Base-by-base conservation (phyloP, 1,140 invertebrate genomes). In the Drosophila bifasciata region DNA sequence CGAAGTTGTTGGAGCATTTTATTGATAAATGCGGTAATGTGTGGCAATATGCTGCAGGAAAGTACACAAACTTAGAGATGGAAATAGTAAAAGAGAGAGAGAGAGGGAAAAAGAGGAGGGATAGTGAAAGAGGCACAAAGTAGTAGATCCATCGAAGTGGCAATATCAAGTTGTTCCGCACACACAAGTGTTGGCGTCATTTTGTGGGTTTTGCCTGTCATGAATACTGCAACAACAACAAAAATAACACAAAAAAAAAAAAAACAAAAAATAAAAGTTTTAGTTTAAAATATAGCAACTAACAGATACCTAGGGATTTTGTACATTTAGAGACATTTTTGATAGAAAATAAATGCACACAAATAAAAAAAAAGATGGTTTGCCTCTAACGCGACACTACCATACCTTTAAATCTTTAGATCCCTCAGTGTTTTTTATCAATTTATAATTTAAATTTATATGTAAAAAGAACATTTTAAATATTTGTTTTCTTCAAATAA, bases 11-110 rank as follows among this genome's bases (percentile, higher is more conserved):
- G 32, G 45, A 68, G 76, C 72, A 76, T 53, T 73, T 80, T 85
- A 85, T 77, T 86, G 81, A 88, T 88, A 85, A 88, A 64, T 74
- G 70, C 57, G 70, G 51, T 74, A 69, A 84, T 83, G 71, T 66
- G 57, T 62, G 74, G 59, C 77, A 79, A 57, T 67, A 55, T 78
- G 60, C 59, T 62, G 32, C 69, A 40, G 49, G 40, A 44, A 60
- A 17, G 59, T 25, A 52, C 48, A 66, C 46, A 50, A 19, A 21
- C 21, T 40, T 49, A 57, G 19, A 46, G n/a, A 1, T 7, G 13
- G 17, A 44, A 15, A 39, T 25, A 17, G 28, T 3, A 51, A 50
- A 48, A 23, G 64, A 11, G 46, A 25, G 28, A 16, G 61, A 41
- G 19, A 32, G n/a, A 11, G 25, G n/a, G 21, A 57, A 15, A 23